These are phyloP conservation scores for Monochamus saltuarius DNA, from an alignment of 1,140 invertebrate species.

Conservation along the genomic window DNA sequence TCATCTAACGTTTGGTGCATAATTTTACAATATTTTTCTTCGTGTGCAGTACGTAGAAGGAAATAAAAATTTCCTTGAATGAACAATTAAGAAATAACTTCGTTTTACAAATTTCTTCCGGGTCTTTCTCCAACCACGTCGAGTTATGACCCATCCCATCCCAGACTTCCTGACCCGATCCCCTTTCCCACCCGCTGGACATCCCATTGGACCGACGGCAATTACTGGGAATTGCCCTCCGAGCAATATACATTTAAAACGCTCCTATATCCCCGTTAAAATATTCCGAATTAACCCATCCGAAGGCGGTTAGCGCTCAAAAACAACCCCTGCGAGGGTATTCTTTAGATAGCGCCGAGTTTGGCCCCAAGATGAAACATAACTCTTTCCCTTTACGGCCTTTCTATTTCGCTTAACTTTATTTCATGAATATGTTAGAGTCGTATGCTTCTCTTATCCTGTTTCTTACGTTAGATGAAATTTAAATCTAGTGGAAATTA, in stretches of 20 bases:
- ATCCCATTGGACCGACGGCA: background rate
- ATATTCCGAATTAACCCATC: conserved; percentile 12
- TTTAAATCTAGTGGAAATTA: background rate
- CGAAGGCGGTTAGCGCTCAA: conserved; percentile 1
- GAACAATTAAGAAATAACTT: no score
- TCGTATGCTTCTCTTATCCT: background rate
- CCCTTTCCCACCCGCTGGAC: background rate
- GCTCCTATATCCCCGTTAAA: conserved; percentile 1
- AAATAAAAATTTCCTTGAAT: no score
- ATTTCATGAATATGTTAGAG: conserved; percentile 7
- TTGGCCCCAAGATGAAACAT: conserved; percentile 7
- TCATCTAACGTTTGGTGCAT: no score
- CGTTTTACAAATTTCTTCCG: no score
- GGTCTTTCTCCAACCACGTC: no score
- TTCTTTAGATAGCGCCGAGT: conserved; percentile 6
- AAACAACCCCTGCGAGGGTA: conserved; percentile 6
- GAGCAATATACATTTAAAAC: conserved; percentile 7
- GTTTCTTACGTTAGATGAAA: background rate
- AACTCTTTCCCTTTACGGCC: conserved; percentile 2
- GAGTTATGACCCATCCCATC: no score
- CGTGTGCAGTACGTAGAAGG: no score
- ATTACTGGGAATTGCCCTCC: conserved; percentile 5
- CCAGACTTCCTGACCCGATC: no score
- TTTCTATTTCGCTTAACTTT: background rate
- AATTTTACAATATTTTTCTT: no score